Conservation (phyloP, 2,888 invertebrate species). For the Alcis repandata region DNA sequence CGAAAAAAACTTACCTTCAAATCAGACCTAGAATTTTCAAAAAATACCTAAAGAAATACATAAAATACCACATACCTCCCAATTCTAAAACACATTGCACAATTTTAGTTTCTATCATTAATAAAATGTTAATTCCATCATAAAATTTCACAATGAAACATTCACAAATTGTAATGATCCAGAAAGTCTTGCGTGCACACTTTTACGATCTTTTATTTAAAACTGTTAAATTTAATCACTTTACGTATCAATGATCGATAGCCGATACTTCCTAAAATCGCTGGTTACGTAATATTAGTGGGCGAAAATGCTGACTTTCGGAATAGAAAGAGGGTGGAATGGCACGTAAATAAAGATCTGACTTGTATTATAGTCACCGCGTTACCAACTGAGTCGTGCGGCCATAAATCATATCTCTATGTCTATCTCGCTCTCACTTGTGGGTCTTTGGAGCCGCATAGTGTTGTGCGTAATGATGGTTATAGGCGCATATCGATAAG, state of each 20-base stretch:
- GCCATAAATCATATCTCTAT: too few relatives aligned
- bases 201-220: conserved; percentile 43
- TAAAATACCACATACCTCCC: not conserved
- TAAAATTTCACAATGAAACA: conserved; percentile 4
- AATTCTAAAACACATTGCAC: not conserved
- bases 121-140: not conserved
- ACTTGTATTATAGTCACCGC: not conserved
- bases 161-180: conserved; percentile 2
- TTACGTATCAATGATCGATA: conserved; percentile 45
- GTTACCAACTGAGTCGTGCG: not conserved
- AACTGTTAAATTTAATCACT: conserved; percentile 42
- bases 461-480: too few relatives aligned
- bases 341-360: not conserved
- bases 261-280: conserved; percentile 29
- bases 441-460: too few relatives aligned
- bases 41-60: too few relatives aligned
- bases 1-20: too few relatives aligned
- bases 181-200: conserved; percentile 24
- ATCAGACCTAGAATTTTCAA: too few relatives aligned
- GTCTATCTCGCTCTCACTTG: too few relatives aligned
- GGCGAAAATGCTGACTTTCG: conserved; percentile 7
- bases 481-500: too few relatives aligned
- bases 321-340: not conserved
- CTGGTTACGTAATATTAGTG: conserved; percentile 19
- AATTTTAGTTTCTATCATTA: not conserved